phyloP scores from a whole-genome alignment of 2,113 vertebrate genomes.

The Coryphaenoides rupestris region DNA sequence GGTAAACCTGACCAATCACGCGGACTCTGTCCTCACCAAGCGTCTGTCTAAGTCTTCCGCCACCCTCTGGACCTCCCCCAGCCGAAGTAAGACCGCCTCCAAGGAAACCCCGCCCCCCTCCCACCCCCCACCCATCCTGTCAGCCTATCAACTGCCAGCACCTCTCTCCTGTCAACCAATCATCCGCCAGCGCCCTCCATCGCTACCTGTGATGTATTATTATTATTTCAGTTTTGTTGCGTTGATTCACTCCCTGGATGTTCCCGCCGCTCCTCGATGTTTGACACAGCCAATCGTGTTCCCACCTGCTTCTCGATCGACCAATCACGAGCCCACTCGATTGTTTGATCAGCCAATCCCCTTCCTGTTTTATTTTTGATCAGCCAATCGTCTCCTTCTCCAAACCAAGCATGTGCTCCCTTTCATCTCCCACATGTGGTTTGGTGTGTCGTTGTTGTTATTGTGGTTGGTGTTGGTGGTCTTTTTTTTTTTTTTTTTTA shows the following conservation, averaged over 20 bases:
- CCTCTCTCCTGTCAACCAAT: constrained; percentile 29
- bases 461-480: background rate
- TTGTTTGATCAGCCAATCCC: constrained; percentile 36
- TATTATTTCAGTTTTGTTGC: constrained; percentile 29
- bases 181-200: constrained; percentile 41
- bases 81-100: constrained; percentile 91
- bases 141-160: constrained; percentile 13
- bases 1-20: constrained; percentile 99
- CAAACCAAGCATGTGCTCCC: no score
- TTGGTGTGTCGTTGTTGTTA: background rate
- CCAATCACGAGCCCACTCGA: no score
- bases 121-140: no score
- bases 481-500: constrained; percentile 28
- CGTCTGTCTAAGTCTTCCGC: constrained; percentile 99
- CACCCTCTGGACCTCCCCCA: constrained; percentile 98
- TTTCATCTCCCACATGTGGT: no score
- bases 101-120: constrained; percentile 50
- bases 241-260: constrained; percentile 12
- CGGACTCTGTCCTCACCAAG: constrained; percentile 99
- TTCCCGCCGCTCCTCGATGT: constrained; percentile 49
- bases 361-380: constrained; percentile 15
- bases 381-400: no score
- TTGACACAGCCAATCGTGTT: constrained; percentile 44
- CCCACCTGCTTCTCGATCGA: no score
- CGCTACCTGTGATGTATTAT: constrained; percentile 44